Conservation (phyloP, 2,797 vertebrate genomes). For the Melanotaenia nigrans region DNA sequence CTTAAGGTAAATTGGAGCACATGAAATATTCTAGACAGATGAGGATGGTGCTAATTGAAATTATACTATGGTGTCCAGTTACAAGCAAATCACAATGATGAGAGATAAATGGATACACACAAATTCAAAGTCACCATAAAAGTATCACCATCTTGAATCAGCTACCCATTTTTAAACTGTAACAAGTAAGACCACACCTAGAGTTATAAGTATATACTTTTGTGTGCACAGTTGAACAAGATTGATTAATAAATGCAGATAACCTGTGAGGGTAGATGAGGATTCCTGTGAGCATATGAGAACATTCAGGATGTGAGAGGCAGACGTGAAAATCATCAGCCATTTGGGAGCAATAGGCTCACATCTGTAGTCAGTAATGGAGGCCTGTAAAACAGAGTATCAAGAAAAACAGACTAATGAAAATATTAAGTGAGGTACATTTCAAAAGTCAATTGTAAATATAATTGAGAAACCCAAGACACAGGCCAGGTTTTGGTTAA, state of each 20-base stretch:
- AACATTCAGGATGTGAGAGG: conserved; percentile 37
- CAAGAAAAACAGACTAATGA: conserved; percentile 11
- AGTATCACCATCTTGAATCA: background rate
- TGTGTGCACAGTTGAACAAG: background rate
- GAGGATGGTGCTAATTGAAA: too few species aligned
- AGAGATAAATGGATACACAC: background rate
- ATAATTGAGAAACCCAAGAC: background rate
- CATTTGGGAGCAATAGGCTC: conserved; percentile 50
- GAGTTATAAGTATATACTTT: background rate
- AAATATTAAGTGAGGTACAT: background rate
- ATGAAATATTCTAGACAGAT: too few species aligned
- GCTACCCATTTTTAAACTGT: background rate
- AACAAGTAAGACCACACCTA: background rate
- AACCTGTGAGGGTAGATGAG: conserved; percentile 55
- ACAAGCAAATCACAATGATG: background rate
- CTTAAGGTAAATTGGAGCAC: too few species aligned
- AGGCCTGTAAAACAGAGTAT: conserved; percentile 51
- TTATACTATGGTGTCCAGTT: background rate
- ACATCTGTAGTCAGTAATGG: conserved; percentile 40
- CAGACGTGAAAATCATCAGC: conserved; percentile 55
- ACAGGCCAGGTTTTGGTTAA: background rate
- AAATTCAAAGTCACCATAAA: background rate
- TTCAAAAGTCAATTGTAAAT: conserved; percentile 6
- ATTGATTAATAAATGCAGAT: conserved; percentile 32
- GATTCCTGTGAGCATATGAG: conserved; percentile 17